phyloP scores from a whole-genome alignment of 1,140 invertebrate genomes.

The Philotrypesis tridentata region DNA sequence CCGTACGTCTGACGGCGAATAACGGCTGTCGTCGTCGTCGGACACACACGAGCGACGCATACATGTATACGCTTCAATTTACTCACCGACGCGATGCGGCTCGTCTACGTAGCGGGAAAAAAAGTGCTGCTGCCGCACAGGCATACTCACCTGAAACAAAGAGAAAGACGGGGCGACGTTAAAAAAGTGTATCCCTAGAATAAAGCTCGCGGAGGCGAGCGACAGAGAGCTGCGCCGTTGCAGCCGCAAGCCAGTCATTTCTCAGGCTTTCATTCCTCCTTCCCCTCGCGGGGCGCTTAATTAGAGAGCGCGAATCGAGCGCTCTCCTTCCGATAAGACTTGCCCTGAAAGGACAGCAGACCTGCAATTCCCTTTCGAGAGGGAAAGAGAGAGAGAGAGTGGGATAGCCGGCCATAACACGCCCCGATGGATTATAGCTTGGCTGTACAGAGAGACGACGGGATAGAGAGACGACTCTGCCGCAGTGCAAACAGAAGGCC shows the following conservation, averaged over 20 bases:
- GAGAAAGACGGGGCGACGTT: not conserved
- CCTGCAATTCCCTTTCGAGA: not conserved
- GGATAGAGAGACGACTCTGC: not conserved
- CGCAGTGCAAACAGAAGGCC: too few relatives aligned
- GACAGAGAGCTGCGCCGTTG: too few relatives aligned
- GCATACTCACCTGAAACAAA: constrained; percentile 4
- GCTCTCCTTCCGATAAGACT: not conserved
- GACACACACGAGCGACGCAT: too few relatives aligned
- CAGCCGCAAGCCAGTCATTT: not conserved
- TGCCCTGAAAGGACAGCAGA: not conserved
- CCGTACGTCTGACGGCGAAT: too few relatives aligned
- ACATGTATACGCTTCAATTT: too few relatives aligned
- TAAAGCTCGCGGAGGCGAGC: not conserved
- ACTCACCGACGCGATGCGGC: not conserved
- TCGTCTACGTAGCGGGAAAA: not conserved
- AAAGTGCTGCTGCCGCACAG: not conserved
- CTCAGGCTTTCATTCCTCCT: not conserved
- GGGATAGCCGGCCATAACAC: not conserved
- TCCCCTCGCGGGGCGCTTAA: not conserved
- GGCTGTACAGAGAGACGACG: too few relatives aligned
- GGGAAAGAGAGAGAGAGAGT: not conserved
- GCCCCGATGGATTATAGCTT: not conserved
- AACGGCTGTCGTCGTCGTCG: too few relatives aligned
- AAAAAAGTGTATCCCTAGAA: not conserved
- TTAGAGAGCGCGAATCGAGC: not conserved